Conservation (phyloP, 2,888 invertebrate species). For the Andrena bucephala region DNA sequence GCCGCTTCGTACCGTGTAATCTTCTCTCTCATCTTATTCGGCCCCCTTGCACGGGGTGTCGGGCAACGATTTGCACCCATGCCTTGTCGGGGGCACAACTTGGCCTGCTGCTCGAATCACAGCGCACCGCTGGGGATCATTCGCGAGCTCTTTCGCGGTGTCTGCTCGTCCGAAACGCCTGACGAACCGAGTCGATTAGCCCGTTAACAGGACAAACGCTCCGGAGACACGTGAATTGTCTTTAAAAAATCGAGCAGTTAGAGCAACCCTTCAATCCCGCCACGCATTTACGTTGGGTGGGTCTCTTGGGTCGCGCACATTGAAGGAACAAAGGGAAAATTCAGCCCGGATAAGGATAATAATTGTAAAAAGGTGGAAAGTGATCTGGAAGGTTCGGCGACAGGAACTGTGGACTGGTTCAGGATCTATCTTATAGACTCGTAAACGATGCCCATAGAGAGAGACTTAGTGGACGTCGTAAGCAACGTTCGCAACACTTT, state of each 20-base stretch:
- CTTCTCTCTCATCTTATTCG: constrained; percentile 80
- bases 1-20: constrained; percentile 77
- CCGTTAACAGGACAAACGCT: background rate
- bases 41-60: constrained; percentile 76
- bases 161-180: background rate
- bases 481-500: constrained; percentile 14
- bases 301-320: too few relatives aligned
- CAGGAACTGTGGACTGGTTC: too few relatives aligned
- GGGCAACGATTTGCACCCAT: constrained; percentile 77
- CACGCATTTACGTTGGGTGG: too few relatives aligned
- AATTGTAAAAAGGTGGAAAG: too few relatives aligned
- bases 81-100: constrained; percentile 62
- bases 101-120: constrained; percentile 50
- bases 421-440: background rate
- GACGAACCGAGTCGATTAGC: background rate
- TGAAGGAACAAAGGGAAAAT: too few relatives aligned
- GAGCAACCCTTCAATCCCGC: too few relatives aligned
- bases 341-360: too few relatives aligned
- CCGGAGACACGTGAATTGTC: background rate
- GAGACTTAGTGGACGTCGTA: background rate
- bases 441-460: background rate
- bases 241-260: too few relatives aligned
- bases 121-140: constrained; percentile 47
- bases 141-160: constrained; percentile 37
- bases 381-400: too few relatives aligned